Evolutionary conservation across 2,888 invertebrate genomes (phyloP).

Genomic region (Rhyacophila evoluta): DNA sequence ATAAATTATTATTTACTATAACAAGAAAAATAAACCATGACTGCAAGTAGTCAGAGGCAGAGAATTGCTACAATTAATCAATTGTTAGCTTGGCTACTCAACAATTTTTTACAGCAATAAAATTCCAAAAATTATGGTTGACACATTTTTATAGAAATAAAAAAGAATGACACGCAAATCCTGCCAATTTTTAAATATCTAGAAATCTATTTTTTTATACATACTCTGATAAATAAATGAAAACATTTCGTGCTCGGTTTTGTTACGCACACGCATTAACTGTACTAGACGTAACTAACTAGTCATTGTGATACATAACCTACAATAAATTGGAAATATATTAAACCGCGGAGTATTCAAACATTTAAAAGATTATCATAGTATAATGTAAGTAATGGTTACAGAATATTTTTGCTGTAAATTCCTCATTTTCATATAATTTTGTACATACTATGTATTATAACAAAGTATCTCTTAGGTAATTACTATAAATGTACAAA

Average conservation of each 20-base stretch:
- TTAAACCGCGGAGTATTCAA: neutral
- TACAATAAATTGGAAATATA: neutral
- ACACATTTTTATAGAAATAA: no score
- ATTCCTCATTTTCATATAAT: neutral
- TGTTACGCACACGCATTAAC: neutral
- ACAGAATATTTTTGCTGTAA: neutral
- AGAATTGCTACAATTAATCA: no score
- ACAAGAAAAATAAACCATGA: no score
- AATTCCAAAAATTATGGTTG: no score
- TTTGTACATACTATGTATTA: conserved; percentile 10
- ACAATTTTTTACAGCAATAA: no score
- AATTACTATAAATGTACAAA: neutral
- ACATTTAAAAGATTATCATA: no score
- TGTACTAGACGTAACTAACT: neutral
- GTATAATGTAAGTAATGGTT: neutral
- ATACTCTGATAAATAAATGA: neutral
- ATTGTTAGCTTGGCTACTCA: no score
- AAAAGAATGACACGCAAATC: neutral
- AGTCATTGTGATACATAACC: neutral
- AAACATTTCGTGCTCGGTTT: neutral
- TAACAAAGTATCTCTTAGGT: neutral
- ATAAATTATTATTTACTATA: no score
- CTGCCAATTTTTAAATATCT: neutral
- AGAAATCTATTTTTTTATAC: neutral
- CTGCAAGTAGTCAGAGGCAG: no score